phyloP scores from a whole-genome alignment of 2,113 vertebrate species.

The Corynorhinus townsendii region DNA sequence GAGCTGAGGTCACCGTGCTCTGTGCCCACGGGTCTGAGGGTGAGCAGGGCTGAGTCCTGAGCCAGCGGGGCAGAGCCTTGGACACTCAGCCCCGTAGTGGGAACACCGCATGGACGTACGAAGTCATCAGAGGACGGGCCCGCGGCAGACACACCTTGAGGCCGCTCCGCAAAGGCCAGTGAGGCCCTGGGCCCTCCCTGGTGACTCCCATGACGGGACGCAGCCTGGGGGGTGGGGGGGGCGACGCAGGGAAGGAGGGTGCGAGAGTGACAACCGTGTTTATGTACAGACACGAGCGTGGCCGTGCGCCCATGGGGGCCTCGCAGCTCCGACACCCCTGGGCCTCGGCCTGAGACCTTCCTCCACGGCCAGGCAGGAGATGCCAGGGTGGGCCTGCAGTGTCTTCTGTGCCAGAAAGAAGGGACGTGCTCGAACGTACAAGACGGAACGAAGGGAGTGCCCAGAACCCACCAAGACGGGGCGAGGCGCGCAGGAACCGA shows the following conservation, averaged over 20 bases:
- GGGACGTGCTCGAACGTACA: neutral
- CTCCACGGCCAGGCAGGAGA: neutral
- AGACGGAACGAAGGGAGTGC: neutral
- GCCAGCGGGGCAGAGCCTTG: neutral
- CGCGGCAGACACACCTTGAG: neutral
- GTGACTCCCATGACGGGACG: neutral
- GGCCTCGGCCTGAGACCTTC: neutral
- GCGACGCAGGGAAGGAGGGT: neutral
- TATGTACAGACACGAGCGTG: no score
- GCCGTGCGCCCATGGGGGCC: neutral
- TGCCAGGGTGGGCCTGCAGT: neutral
- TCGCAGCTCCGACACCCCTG: neutral
- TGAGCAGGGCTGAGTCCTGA: accelerated
- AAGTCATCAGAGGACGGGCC: accelerated
- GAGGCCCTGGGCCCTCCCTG: neutral
- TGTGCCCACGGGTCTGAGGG: neutral
- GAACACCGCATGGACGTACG: accelerated
- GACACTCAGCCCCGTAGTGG: neutral
- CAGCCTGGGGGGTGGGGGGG: neutral
- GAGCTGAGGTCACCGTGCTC: accelerated
- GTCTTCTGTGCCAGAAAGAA: neutral
- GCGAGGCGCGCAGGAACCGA: neutral
- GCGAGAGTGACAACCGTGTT: no score
- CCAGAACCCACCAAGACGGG: neutral
- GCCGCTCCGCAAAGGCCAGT: neutral